Percentiles rank a stretch among this genome's conserved stretches.
These are phyloP conservation scores for Todus mexicanus DNA, from an alignment of 2,797 vertebrate species.

Conservation along the genomic window DNA sequence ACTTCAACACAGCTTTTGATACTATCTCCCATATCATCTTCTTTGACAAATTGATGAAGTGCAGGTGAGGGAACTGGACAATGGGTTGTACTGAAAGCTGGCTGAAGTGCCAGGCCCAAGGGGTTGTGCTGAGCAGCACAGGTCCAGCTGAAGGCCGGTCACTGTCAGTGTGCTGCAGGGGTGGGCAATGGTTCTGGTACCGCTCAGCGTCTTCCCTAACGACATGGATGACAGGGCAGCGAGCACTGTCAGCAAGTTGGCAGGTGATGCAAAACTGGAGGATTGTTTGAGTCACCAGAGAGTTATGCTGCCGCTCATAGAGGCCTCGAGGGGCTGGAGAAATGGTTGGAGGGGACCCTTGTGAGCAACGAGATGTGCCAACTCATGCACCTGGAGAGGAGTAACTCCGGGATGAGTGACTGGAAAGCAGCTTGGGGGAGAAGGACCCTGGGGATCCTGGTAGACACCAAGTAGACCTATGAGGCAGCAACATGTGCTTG, in stretches of 20 bases:
- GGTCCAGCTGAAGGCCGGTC: not conserved
- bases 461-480: fast-evolving
- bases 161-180: not conserved
- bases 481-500: not conserved
- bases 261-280: not conserved
- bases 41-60: not conserved
- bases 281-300: not conserved
- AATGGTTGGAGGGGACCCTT: not conserved
- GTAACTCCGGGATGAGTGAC: no score
- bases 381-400: not conserved
- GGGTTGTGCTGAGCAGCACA: not conserved
- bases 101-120: fast-evolving
- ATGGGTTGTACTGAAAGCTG: not conserved
- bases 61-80: not conserved
- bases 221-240: not conserved
- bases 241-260: not conserved
- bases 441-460: not conserved
- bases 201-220: not conserved
- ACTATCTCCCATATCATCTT: not conserved
- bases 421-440: not conserved
- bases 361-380: not conserved
- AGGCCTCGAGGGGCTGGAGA: not conserved
- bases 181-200: not conserved
- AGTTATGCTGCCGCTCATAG: not conserved
- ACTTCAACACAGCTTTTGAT: not conserved